Base-by-base conservation (phyloP, 2,888 invertebrate species). In the Deilephila porcellus region DNA sequence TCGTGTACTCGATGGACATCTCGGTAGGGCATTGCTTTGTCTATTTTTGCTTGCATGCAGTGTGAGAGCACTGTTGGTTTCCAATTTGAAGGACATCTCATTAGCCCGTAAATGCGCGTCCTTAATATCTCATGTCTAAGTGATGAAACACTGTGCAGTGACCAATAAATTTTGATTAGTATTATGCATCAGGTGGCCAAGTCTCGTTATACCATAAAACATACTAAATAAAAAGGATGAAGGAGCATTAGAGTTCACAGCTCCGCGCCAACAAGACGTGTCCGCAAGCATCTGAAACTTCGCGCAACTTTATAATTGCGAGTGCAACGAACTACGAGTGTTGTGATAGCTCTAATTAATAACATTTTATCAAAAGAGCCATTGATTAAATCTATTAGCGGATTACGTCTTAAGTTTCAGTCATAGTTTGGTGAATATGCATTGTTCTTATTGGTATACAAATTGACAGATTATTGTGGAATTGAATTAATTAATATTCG, bases 291-390 rank as follows among this genome's bases (percentile, higher is more conserved):
- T n/a, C 37, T n/a, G 63, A 63, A 67, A 67, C 20, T 52, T 67
- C 67, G 45, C 67, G 4, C 20, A 63, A 67, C 45, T 25, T 67
- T 52, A 37, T 64, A 67, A 67, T 67, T 64, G 20, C 32, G 45
- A 52, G 67, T 67, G 67, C 67, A 67, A 45, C 64, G 64, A 45
- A 64, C 67, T 67, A 25, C 14, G 56, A 19, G 17, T 20, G n/a
- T 14, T 45, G 19, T 20, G 4, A 64, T 64, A 64, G 20, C 14
- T 37, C 20, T 64, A 64, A 64, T 64, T 45, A 67, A 52, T 67
- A 17, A 37, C 45, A 52, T 67, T 67, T 45, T 34, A 29, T 62
- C n/a, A 63, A 67, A 67, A 25, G 67, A 25, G 45, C 67, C 52
- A 29, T 67, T 52, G 25, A 45, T 67, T 67, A 52, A 14, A 32